Base-by-base conservation (phyloP, 2,797 vertebrate genomes). In the Pangasius macronema region DNA sequence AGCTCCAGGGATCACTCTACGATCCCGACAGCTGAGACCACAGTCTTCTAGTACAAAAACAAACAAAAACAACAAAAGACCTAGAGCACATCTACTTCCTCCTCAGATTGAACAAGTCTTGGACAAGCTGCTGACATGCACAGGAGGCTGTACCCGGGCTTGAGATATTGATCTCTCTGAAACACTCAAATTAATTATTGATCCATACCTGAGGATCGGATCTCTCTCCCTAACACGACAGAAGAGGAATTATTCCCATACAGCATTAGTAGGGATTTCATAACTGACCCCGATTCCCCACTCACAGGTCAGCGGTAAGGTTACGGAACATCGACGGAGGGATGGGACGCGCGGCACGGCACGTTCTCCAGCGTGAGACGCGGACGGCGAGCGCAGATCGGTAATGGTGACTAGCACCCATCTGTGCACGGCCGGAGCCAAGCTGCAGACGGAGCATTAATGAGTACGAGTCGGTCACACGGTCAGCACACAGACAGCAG, bases 181-280 rank as follows among this genome's bases (percentile, higher is more conserved):
- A 90, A 89, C 91, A 82, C 89, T 94, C 94, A 95, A 95, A 95
- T 96, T 93, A 95, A 95, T 92, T 95, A 96, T 95, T 93, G 94
- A 95, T 94, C 93, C 49, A 89, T 89, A 94, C 87, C 90, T 82
- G 84, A 91, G 92, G 93, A 91, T 91, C 86, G 88, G 91, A 90
- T 87, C 92, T 90, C 84, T 68, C 76, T 76, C 85, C 88, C 90
- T 89, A 46, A 83, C 73, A 68, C 83, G 61, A 88, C 79, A 65
- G 86, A 86, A 83, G 27, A 36, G 72, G 55, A 73, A 84, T 59
- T 77, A 81, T 61, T 42, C 30, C 59, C 65, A 53, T 57, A 42
- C 36, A 55, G 42, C 39, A 91, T 92, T 91, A 92, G 91, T 82
- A 55, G 87, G 76, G 65, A 88, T 87, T 59, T 7, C 87, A 81